phyloP scores from a whole-genome alignment of 64 coral and sea anemone species.

The Pocillopora verrucosa region DNA sequence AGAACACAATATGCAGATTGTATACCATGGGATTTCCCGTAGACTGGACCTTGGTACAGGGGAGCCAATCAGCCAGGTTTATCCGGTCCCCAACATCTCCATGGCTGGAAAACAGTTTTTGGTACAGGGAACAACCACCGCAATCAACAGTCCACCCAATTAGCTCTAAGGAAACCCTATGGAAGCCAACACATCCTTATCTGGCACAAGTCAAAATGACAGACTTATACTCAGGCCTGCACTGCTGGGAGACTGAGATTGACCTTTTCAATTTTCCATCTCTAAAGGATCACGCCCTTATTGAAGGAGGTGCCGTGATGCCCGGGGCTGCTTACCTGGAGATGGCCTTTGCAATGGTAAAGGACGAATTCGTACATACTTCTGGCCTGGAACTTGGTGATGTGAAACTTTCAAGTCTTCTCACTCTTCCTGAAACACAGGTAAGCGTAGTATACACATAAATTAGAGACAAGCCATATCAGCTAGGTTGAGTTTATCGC shows the following conservation, averaged over 20 bases:
- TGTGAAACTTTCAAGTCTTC: constrained; percentile 48
- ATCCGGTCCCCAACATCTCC: constrained; percentile 49
- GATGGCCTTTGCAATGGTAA: constrained; percentile 75
- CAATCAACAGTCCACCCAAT: background rate
- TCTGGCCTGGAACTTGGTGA: constrained; percentile 41
- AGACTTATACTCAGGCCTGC: constrained; percentile 31
- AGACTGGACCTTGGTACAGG: constrained; percentile 51
- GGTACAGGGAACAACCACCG: constrained; percentile 28
- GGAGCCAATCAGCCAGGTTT: constrained; percentile 36
- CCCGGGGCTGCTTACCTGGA: constrained; percentile 65
- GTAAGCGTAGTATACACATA: background rate
- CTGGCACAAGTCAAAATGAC: constrained; percentile 30
- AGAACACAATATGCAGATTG: constrained; percentile 58
- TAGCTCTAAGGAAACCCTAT: background rate
- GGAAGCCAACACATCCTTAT: constrained; percentile 29
- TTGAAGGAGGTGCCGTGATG: constrained; percentile 56
- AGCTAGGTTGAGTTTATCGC: background rate
- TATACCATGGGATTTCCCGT: constrained; percentile 44
- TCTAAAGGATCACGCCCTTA: constrained; percentile 60
- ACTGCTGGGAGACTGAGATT: constrained; percentile 67
- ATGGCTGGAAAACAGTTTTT: constrained; percentile 71
- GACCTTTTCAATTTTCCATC: constrained; percentile 43
- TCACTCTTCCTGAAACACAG: constrained; percentile 62
- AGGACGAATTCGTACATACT: constrained; percentile 27
- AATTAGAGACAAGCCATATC: too few relatives aligned